Evolutionary conservation across 2,797 vertebrate species (phyloP).

Genomic region (Clarias platycephalus): DNA sequence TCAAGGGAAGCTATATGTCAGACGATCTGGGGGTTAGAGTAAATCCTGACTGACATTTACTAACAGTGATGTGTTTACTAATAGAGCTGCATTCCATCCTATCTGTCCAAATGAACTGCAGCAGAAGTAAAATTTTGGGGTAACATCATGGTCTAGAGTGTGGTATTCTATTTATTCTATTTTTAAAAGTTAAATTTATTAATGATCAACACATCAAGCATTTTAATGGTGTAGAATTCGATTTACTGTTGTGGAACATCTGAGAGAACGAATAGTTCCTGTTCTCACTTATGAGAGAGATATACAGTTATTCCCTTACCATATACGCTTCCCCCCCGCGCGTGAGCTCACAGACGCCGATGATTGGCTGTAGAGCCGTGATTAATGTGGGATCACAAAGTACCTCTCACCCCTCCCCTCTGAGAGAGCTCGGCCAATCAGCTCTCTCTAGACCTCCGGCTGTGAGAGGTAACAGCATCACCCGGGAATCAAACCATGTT

Average conservation of each 20-base stretch:
- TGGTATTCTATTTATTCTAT: neutral
- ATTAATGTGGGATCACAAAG: too few relatives aligned
- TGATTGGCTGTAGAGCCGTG: too few relatives aligned
- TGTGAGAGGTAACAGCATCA: too few relatives aligned
- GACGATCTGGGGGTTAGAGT: neutral
- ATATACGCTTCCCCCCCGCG: too few relatives aligned
- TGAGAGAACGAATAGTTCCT: neutral
- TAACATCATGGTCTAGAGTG: neutral
- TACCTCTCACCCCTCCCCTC: too few relatives aligned
- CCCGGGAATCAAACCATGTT: too few relatives aligned
- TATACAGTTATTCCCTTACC: neutral
- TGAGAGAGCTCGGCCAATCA: too few relatives aligned
- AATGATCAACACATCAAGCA: neutral
- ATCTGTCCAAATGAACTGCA: neutral
- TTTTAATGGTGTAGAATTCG: neutral
- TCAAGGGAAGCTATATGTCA: neutral
- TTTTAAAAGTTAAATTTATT: neutral
- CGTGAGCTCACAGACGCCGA: too few relatives aligned
- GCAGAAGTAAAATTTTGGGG: neutral
- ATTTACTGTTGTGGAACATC: neutral
- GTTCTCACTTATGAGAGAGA: neutral
- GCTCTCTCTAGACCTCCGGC: too few relatives aligned
- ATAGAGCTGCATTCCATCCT: neutral
- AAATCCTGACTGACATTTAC: conserved; percentile 3
- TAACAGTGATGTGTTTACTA: neutral